Conservation (phyloP, 2,888 invertebrate genomes). For the Dicycla oo region DNA sequence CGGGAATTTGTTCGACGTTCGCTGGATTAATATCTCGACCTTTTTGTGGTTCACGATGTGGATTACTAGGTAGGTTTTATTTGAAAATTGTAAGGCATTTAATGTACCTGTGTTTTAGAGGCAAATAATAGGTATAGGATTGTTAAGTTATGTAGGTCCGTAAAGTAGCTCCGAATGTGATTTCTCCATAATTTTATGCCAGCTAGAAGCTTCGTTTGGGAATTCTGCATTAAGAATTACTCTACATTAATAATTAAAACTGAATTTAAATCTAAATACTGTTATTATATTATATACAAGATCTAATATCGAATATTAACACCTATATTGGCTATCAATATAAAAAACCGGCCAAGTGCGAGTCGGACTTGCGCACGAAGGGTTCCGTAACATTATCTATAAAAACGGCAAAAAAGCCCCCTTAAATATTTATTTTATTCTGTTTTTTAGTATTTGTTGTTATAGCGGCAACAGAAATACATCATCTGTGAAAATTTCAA, state of each 20-base stretch:
- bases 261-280: too few species aligned
- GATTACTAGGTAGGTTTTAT: conserved; percentile 34
- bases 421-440: too few species aligned
- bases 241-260: neutral
- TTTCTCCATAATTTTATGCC: neutral
- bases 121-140: neutral
- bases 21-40: conserved; percentile 72
- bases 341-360: too few species aligned
- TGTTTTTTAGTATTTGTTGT: too few species aligned
- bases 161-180: neutral
- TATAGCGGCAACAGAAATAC: too few species aligned
- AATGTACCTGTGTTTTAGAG: neutral
- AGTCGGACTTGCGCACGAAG: too few species aligned
- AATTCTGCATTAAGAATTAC: neutral
- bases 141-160: neutral
- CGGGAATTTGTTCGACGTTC: conserved; percentile 79
- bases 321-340: neutral
- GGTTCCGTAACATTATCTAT: too few species aligned
- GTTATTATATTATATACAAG: too few species aligned
- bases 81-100: conserved; percentile 21
- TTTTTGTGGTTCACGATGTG: conserved; percentile 58
- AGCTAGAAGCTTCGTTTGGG: too few species aligned
- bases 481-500: too few species aligned
- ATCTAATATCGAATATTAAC: neutral
- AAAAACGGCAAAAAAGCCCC: too few species aligned